Evolutionary conservation across 2,113 vertebrate genomes (phyloP), one percentile per base, ranked within the genome.

Genomic region (Spilogale gracilis): DNA sequence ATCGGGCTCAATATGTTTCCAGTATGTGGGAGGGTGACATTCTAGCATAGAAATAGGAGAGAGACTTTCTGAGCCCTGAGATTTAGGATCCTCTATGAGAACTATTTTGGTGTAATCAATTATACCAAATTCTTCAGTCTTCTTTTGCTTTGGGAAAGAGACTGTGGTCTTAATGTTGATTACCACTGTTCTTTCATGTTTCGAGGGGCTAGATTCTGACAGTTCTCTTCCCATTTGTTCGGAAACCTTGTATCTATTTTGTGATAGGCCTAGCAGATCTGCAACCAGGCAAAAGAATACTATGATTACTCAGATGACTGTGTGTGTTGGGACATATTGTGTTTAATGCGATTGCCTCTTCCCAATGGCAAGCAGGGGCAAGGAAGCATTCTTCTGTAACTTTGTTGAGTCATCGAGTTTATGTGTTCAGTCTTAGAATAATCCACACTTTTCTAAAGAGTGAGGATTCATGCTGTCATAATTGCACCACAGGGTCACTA

Each of bases 11-110:
- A 30, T 80, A 25, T 18, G 43, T 61, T 94, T 87, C 52, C 56
- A 79, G 48, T 20, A 5, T 65, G 32, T 73, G 13, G 18, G 5
- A 90, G 21, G 32, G 32, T 6, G 2, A 71, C n/a, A 7, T 94
- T 73, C 78, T 92, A 94, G 97, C 89, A 83, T 97, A 96, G 97
- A 98, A 97, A 98, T 98, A 96, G 91, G 97, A 79, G 86, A 58
- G 43, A 63, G 14, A 54, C 38, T 76, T 58, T 67, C 45, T 38
- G 30, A 92, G 21, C 3, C 50, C 60, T 50, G 50, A 84, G 76
- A 60, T 76, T 95, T 58, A 84, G 91, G 48, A 80, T 38, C 3
- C 14, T 91, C 88, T n/a, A 21, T 12, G 14, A 91, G 94, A 84
- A 90, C 17, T 92, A 63, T 60, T 96, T 95, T 65, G 25, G 7